Base-by-base conservation (phyloP, 2,797 vertebrate species). In the Platalea minor region DNA sequence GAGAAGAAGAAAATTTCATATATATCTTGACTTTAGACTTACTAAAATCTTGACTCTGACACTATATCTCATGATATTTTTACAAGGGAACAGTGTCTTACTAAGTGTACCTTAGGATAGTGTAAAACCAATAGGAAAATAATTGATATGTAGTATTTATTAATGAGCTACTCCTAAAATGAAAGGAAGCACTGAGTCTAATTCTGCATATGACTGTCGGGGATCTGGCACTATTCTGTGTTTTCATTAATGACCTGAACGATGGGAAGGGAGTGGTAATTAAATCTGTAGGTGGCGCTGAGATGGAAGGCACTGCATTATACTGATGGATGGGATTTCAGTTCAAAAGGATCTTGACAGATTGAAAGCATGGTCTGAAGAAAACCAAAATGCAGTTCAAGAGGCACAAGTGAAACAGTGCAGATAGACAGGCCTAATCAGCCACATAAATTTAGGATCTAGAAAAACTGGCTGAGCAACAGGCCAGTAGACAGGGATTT, bases 401-500 rank as follows among this genome's bases (percentile, higher is more conserved):
- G 81, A 91, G 75, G 72, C 78, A 89, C 35, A 85, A 87, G 59
- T 43, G 35, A 92, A 89, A 87, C 35, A 65, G 74, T 14, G 33
- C 43, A 93, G 92, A 91, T 23, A 91, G 83, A 80, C 56, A 85
- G 80, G 12, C 39, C 78, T 94, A 83, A 94, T 96, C 88, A 94
- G 73, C 28, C 80, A 63, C 82, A 90, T 56, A 86, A 48, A 96
- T 70, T 80, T 69, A 88, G 79, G 80, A 83, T 90, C 92, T 84
- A 51, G 88, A 86, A 88, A 95, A 95, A 90, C 76, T 90, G 73
- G 29, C 56, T 90, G 85, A 93, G 77, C 80, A 96, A 77, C 65
- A 16, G 61, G 79, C 85, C 88, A 88, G 80, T 29, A 93, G 83
- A 72, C 35, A 75, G 88, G 92, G 94, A 93, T 96, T 96, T 94